These are phyloP conservation scores for Clupea harengus DNA, from an alignment of 2,113 vertebrate genomes.

Conservation along the genomic window DNA sequence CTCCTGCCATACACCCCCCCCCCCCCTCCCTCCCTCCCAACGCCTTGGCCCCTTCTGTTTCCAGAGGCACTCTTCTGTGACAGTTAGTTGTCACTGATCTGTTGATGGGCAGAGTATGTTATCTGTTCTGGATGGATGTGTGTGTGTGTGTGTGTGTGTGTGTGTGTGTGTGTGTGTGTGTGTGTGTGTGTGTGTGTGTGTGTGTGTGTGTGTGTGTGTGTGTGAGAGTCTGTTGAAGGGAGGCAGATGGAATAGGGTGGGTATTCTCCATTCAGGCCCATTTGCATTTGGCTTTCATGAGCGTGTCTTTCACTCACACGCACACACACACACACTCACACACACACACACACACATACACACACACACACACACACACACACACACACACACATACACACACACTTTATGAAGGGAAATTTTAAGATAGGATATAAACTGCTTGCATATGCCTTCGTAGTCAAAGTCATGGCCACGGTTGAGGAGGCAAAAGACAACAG, in stretches of 20 bases:
- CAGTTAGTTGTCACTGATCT: conserved; percentile 55
- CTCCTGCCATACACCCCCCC: background rate
- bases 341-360: conserved; percentile 3
- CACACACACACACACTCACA: background rate
- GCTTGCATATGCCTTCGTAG: conserved; percentile 67
- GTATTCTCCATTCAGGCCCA: background rate
- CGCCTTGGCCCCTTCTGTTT: conserved; percentile 22
- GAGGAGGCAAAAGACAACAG: conserved; percentile 67
- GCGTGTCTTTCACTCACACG: background rate
- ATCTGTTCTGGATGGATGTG: conserved; percentile 45
- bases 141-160: background rate
- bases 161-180: background rate
- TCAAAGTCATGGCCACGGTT: conserved; percentile 71
- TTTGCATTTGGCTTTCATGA: conserved; percentile 5
- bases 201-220: conserved; percentile 40
- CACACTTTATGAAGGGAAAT: conserved; percentile 18
- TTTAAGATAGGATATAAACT: conserved; percentile 63
- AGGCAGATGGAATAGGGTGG: conserved; percentile 37
- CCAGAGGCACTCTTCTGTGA: conserved; percentile 49
- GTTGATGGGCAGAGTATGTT: conserved; percentile 53
- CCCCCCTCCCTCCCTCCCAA: conserved; percentile 19
- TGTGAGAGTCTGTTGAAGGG: conserved; percentile 37
- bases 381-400: background rate
- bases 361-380: background rate
- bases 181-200: conserved; percentile 24